phyloP scores from a whole-genome alignment of 92 coral and sea anemone species.

The Epizoanthus ramosus region DNA sequence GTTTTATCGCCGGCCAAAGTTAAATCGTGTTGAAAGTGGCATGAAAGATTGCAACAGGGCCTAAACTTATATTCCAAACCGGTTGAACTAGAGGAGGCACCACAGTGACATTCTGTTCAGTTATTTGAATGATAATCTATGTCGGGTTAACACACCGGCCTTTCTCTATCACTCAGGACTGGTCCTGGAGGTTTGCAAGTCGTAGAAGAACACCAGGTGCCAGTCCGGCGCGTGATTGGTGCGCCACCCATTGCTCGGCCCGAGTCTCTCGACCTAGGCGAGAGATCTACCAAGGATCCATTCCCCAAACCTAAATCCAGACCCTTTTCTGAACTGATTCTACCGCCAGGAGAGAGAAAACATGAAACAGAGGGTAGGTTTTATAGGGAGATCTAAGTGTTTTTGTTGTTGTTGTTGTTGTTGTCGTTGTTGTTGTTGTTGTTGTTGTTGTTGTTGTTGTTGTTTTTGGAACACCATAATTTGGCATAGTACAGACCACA shows the following conservation, averaged over 20 bases:
- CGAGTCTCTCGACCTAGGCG: slow-evolving; percentile 26
- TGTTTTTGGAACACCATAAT: neutral
- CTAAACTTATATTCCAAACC: no score
- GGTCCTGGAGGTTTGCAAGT: slow-evolving; percentile 42
- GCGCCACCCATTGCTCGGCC: slow-evolving; percentile 40
- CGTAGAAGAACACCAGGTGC: slow-evolving; percentile 24
- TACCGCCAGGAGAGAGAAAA: slow-evolving; percentile 33
- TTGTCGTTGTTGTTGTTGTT: no score
- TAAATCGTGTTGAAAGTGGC: no score
- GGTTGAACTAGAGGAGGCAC: neutral
- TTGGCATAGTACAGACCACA: neutral
- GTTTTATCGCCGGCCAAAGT: no score
- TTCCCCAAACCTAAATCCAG: slow-evolving; percentile 38
- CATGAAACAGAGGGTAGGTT: slow-evolving; percentile 38
- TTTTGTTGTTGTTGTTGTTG: no score
- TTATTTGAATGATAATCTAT: neutral
- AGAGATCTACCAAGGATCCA: slow-evolving; percentile 12
- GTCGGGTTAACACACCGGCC: neutral
- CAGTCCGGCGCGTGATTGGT: slow-evolving; percentile 9
- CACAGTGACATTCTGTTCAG: neutral
- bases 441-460: no score
- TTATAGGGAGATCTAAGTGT: neutral
- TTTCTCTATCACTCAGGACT: slow-evolving; percentile 5
- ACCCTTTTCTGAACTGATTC: slow-evolving; percentile 34
- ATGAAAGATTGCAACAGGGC: no score